Base-by-base conservation (phyloP, 2,113 vertebrate genomes). In the Eulemur rufifrons region DNA sequence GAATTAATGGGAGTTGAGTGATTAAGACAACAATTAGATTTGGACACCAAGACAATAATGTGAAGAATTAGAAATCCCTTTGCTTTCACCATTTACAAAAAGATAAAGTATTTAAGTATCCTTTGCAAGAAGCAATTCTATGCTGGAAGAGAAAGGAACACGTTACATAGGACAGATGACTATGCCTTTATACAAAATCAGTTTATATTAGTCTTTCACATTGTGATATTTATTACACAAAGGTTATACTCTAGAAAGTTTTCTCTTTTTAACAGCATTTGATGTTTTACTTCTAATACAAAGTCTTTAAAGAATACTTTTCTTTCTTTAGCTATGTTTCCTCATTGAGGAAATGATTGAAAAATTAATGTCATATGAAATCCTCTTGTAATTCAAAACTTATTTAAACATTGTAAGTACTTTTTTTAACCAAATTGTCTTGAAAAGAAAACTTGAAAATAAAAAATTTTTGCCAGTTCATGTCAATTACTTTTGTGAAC, bases 371-470 rank as follows among this genome's bases (percentile, higher is more conserved):
- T 34, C 61, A 52, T 59, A 17, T 59, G 82, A 85, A 98, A 97
- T 97, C 96, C 47, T 91, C 95, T 94, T 97, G 84, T 68, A 78
- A 97, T 76, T 88, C 52, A 95, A 95, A 47, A n/a, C 37, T 93
- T 32, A 0, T 95, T 97, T 89, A 96, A 97, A 98, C 86, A 96
- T 74, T 94, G 66, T 95, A 97, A 98, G 82, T 0, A 0, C 64
- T 92, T 97, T 97, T 96, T 59, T 80, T 42, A 96, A 96, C 84
- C 96, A 96, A 92, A 92, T 95, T 97, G 61, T 97, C 50, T 96
- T 94, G 91, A 12, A 63, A 81, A 95, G 50, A 34, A 50, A 37
- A 17, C 8, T 50, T 71, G 54, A 74, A 92, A 98, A 96, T 8
- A 90, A 89, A 83, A 54, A 54, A 18, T 68, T 98, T 54, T 73